Evolutionary conservation across 2,888 invertebrate species (phyloP).

Genomic region (Phyllotreta cruciferae): DNA sequence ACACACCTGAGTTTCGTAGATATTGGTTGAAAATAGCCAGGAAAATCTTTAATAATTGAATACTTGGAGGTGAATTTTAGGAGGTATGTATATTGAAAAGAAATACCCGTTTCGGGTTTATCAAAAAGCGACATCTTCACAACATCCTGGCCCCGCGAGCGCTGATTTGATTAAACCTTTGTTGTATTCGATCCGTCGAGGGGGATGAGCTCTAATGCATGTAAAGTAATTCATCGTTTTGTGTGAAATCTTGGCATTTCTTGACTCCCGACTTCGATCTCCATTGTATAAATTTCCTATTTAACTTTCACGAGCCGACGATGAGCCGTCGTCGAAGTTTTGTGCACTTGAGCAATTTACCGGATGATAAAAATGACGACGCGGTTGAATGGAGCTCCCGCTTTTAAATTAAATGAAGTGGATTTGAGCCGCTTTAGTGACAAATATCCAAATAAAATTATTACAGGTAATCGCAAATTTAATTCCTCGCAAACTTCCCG

Average conservation of each 20-base stretch:
- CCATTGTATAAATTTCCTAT: constrained; percentile 42
- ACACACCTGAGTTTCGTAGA: too few relatives aligned
- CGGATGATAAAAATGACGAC: constrained; percentile 34
- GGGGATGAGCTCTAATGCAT: constrained; percentile 31
- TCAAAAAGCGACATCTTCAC: too few relatives aligned
- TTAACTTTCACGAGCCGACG: constrained; percentile 39
- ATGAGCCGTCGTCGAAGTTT: constrained; percentile 39
- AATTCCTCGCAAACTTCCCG: too few relatives aligned
- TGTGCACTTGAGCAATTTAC: constrained; percentile 31
- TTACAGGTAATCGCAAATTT: too few relatives aligned
- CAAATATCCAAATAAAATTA: too few relatives aligned
- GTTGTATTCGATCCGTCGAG: constrained; percentile 20
- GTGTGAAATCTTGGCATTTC: constrained; percentile 34
- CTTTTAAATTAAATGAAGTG: constrained; percentile 43
- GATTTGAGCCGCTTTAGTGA: constrained; percentile 27
- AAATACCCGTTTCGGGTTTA: too few relatives aligned
- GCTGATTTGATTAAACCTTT: constrained; percentile 30
- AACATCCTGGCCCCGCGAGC: too few relatives aligned
- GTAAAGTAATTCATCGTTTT: constrained; percentile 40
- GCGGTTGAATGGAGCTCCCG: constrained; percentile 44
- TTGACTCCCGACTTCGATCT: constrained; percentile 28
- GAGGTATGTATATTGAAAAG: too few relatives aligned
- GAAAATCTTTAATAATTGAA: too few relatives aligned
- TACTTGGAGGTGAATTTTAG: too few relatives aligned
- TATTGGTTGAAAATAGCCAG: too few relatives aligned